A percentile compares a stretch with the other conserved stretches of the same genome.
These are phyloP conservation scores for Antrozous pallidus DNA, from an alignment of 2,797 vertebrate species.

Conservation along the genomic window DNA sequence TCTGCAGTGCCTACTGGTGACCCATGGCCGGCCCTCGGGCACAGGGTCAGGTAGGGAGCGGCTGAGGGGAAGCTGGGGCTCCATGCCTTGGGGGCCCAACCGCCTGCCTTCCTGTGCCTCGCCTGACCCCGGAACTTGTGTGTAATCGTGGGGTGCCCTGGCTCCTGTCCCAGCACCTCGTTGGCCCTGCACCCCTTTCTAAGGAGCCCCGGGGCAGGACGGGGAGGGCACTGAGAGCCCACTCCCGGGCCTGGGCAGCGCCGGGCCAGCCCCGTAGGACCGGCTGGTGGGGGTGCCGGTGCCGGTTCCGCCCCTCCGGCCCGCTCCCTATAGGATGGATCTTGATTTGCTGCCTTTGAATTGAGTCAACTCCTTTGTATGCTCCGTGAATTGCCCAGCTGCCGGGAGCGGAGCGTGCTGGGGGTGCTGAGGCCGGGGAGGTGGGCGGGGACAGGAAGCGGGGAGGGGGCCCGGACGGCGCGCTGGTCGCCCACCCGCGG, in stretches of 20 bases:
- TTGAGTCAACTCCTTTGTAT: constrained; percentile 93
- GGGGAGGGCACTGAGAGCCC: no score
- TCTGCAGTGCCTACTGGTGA: not conserved
- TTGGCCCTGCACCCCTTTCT: not conserved
- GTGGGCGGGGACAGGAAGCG: constrained; percentile 53
- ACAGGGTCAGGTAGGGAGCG: not conserved
- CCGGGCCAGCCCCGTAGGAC: not conserved
- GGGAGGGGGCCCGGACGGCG: constrained; percentile 58
- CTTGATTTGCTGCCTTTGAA: constrained; percentile 91
- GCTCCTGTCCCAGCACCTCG: not conserved
- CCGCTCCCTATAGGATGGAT: constrained; percentile 79
- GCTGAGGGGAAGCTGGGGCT: not conserved
- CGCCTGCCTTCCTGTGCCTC: not conserved
- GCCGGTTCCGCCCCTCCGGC: not conserved
- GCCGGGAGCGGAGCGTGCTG: constrained; percentile 84
- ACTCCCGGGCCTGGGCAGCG: not conserved
- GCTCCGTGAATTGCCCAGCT: constrained; percentile 87
- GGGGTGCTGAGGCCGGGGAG: constrained; percentile 83
- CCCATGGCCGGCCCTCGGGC: not conserved
- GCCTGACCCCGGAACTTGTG: not conserved
- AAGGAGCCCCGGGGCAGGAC: not conserved
- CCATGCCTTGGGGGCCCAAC: fast-evolving
- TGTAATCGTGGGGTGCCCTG: not conserved
- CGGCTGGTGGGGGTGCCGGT: not conserved
- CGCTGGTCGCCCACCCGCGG: not conserved